phyloP scores from a whole-genome alignment of 2,113 vertebrate genomes.

The Strix aluco region DNA sequence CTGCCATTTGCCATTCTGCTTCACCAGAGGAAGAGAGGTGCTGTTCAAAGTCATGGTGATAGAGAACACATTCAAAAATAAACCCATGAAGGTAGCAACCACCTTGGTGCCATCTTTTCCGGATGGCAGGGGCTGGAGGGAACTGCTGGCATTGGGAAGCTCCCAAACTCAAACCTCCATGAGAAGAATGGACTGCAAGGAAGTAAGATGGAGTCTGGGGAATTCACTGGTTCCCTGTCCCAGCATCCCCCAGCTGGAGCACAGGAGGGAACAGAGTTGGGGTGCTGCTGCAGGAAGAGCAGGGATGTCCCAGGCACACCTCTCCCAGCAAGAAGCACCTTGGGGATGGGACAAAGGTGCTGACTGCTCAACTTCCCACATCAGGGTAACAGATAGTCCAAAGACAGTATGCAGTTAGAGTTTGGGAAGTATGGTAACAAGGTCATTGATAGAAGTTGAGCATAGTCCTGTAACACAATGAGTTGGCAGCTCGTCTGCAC shows the following conservation, averaged over 20 bases:
- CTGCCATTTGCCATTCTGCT: neutral
- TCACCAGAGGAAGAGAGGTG: neutral
- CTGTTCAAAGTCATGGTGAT: neutral
- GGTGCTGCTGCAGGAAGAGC: neutral
- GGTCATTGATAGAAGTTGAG: neutral
- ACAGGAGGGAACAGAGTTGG: rapidly evolving
- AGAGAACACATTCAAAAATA: neutral
- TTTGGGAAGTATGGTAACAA: neutral
- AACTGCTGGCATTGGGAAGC: neutral
- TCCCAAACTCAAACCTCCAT: neutral
- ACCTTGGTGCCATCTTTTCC: neutral
- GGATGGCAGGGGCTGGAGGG: neutral
- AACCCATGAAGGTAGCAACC: neutral
- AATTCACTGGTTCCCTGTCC: neutral
- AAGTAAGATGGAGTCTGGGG: neutral
- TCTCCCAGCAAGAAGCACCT: neutral
- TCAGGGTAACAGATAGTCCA: neutral
- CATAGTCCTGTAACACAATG: neutral
- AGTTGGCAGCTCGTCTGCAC: neutral
- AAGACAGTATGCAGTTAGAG: neutral
- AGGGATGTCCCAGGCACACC: neutral
- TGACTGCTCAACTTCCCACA: neutral
- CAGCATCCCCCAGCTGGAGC: neutral
- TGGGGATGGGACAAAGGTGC: neutral
- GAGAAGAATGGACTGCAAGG: neutral